Base-by-base conservation (phyloP, 2,888 invertebrate species). In the Malacosoma neustria region DNA sequence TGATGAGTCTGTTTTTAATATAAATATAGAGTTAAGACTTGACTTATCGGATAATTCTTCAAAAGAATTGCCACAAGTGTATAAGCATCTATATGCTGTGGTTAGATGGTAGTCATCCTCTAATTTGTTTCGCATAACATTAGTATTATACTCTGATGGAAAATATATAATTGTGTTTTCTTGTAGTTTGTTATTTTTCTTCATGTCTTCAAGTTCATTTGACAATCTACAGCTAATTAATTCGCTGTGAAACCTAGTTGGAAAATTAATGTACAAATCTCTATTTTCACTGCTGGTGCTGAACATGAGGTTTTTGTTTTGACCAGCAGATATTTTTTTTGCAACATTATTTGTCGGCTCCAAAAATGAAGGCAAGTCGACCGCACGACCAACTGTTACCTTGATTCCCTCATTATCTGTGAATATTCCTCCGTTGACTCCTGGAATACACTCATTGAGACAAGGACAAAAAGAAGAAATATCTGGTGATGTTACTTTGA, bases 401-500 rank as follows among this genome's bases (percentile, higher is more conserved):
- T 72, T 71, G 15, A 75, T 74, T 3, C 75, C 76, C 49, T 73
- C 73, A 37, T 68, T 73, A 39, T 74, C 72, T 12, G 66, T 61
- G 38, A 72, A 65, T 0, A 71, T 57, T 31, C 73, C 74, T 13
- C 63, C 54, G 46, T 67, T 70, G 1, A 74, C 66, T 1, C 70
- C 62, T 14, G 73, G 72, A 14, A 73, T 13, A 43, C 76, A 76
- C 50, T 75, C 73, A 2, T 72, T 52, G 11, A 73, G 73, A 42
- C 75, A 73, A 3, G 68, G 59, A 32, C 73, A 74, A 11, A 73
- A 38, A 1, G 72, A 68, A 3, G 75, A 72, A 48, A 75, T 67
- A 35, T 76, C 75, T 6, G 77, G 76, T 11, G 75, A 73, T 4
- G 73, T 74, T 1, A 76, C 74, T 54, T 61, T 59, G 41, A 77